Evolutionary conservation across 2,113 vertebrate species (phyloP).

Genomic region (Eurystomus gularis): DNA sequence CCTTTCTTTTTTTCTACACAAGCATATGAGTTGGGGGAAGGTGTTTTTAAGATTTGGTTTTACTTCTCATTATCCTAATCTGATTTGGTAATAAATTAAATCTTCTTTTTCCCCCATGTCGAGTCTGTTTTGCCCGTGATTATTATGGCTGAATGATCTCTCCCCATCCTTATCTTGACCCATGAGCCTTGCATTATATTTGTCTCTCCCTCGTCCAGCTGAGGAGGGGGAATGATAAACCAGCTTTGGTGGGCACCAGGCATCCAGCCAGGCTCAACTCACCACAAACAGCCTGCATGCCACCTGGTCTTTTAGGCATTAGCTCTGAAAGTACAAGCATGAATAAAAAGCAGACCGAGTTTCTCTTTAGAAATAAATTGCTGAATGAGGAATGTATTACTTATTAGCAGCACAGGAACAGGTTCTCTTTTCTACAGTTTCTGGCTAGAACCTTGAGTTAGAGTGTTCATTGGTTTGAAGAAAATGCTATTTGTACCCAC

Average conservation of each 20-base stretch:
- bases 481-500: not conserved
- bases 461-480: not conserved
- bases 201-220: not conserved
- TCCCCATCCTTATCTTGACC: not conserved
- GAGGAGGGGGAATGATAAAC: not conserved
- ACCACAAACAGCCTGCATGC: not conserved
- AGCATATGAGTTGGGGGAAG: too few relatives aligned
- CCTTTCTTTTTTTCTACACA: not conserved
- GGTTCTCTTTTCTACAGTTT: not conserved
- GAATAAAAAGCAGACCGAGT: not conserved
- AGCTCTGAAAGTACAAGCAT: not conserved
- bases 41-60: not conserved
- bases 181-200: not conserved
- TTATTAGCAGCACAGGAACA: not conserved
- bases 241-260: not conserved
- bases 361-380: not conserved
- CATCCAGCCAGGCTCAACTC: not conserved
- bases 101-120: not conserved
- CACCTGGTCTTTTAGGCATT: not conserved
- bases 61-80: not conserved
- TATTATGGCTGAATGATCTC: not conserved
- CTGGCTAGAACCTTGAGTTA: not conserved
- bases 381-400: not conserved
- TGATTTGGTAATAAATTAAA: not conserved
- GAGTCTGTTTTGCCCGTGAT: not conserved